Evolutionary conservation across 2,888 invertebrate species (phyloP), one percentile per base, ranked within the genome.

Genomic region (Lepidonotus clava): DNA sequence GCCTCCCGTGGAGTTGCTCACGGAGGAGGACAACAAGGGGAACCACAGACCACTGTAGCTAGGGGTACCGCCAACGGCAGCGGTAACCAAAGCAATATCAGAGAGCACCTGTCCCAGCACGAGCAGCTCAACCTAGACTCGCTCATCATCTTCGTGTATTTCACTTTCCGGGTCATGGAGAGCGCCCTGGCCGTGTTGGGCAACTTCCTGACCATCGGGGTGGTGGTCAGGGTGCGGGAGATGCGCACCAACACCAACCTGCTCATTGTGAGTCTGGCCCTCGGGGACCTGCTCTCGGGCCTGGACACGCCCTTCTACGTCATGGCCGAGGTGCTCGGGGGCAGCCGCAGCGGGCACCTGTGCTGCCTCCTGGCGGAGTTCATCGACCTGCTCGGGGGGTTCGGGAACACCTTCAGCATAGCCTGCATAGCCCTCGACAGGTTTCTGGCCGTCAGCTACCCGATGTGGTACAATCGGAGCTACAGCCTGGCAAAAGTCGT

Each of bases 221-320:
- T 76, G 14, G 21, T 21, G 1, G 36, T n/a, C 8, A 1, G 41
- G 14, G 2, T 5, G n/a, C 14, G 24, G n/a, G 36, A 38, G 24
- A 38, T 76, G 76, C 38, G 34, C 14, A 76, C 76, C 18, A 76
- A 8, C 76, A 76, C 36, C 14, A 76, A 76, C 76, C 11, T 76
- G n/a, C 41, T 76, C n/a, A 41, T 76, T 28, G 24, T 24, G 8
- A 76, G 76, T 36, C 21, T 76, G 38, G 76, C 76, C 5, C 14
- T 76, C 2, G 76, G 40, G 0, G 76, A 76, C 76, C 38, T 76
- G 2, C 1, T 76, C 24, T 38, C 41, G 34, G 76, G 76, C 38
- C 28, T 61, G 28, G 61, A 61, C 24, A 28, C 61, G 24, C 61
- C 61, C 28, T 61, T 61, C 61, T 61, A 61, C 61, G 11, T 61